These are phyloP conservation scores for Drosophila asahinai DNA, from an alignment of 1,140 invertebrate species.

Conservation along the genomic window DNA sequence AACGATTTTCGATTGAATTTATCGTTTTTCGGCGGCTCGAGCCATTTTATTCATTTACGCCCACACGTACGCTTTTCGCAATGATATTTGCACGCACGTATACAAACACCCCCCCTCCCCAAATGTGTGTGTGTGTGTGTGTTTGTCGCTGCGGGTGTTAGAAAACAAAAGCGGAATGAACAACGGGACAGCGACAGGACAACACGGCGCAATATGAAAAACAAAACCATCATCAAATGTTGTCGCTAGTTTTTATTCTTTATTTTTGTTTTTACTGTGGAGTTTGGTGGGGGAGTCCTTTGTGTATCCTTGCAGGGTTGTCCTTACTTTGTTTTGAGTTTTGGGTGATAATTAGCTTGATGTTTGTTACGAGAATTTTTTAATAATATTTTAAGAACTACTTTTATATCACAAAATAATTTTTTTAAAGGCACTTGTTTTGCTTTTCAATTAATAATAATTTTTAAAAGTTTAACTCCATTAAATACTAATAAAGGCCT, in stretches of 20 bases:
- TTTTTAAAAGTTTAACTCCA: too few species aligned
- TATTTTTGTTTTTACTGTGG: conserved; percentile 1
- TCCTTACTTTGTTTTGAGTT: neutral
- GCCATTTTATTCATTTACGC: conserved; percentile 83
- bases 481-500: too few species aligned
- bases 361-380: fast-evolving
- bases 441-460: too few species aligned
- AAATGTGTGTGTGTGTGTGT: conserved; percentile 29
- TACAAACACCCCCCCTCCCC: conserved; percentile 34
- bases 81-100: conserved; percentile 72
- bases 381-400: neutral
- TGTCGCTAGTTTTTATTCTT: conserved; percentile 47
- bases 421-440: too few species aligned
- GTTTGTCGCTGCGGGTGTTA: conserved; percentile 75
- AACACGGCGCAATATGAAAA: conserved; percentile 72
- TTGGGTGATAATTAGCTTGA: neutral
- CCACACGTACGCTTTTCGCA: conserved; percentile 70
- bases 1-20: conserved; percentile 85
- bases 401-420: neutral
- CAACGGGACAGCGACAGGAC: conserved; percentile 49
- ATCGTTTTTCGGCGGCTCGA: conserved; percentile 81
- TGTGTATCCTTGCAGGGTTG: conserved; percentile 2
- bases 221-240: conserved; percentile 69
- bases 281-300: conserved; percentile 7
- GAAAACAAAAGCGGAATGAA: conserved; percentile 76